Evolutionary conservation across 1,140 invertebrate genomes (phyloP), one percentile per base, ranked within the genome.

Genomic region (Tribolium madens): DNA sequence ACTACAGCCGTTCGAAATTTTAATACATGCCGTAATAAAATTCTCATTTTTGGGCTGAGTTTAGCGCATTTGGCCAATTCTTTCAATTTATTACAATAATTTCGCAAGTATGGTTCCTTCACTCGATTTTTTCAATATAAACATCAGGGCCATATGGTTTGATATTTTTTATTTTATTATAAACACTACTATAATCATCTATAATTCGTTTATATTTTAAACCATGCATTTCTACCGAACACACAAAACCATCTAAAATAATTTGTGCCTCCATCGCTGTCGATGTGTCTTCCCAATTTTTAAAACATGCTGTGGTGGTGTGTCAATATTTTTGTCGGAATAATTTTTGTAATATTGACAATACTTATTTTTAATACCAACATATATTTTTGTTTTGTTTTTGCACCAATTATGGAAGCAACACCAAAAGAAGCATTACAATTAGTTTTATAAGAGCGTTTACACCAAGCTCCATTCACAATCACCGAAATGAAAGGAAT

Each of bases 171-270:
- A 76, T 33, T 76, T 78, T 80, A 36, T 78, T 77, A 77, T 81
- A 81, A 1, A 85, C 83, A 48, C 81, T 85, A 9, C 82, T 81
- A 73, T 87, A 86, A 9, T 85, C 86, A 79, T 86, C 86, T 48
- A 78, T 82, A 33, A n/a, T n/a, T n/a, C n/a, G n/a, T n/a, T n/a
- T n/a, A n/a, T n/a, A n/a, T n/a, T n/a, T n/a, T n/a, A n/a, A n/a
- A n/a, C n/a, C n/a, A n/a, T n/a, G n/a, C n/a, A n/a, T n/a, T n/a
- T n/a, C n/a, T n/a, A n/a, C n/a, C n/a, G n/a, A n/a, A n/a, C n/a
- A n/a, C n/a, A n/a, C n/a, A n/a, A n/a, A n/a, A n/a, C n/a, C n/a
- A n/a, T n/a, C n/a, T n/a, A n/a, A n/a, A n/a, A n/a, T n/a, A n/a
- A n/a, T n/a, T n/a, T n/a, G n/a, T n/a, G n/a, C n/a, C n/a, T n/a